These are phyloP conservation scores for Atta colombica DNA, from an alignment of 1,140 invertebrate genomes.

Conservation along the genomic window DNA sequence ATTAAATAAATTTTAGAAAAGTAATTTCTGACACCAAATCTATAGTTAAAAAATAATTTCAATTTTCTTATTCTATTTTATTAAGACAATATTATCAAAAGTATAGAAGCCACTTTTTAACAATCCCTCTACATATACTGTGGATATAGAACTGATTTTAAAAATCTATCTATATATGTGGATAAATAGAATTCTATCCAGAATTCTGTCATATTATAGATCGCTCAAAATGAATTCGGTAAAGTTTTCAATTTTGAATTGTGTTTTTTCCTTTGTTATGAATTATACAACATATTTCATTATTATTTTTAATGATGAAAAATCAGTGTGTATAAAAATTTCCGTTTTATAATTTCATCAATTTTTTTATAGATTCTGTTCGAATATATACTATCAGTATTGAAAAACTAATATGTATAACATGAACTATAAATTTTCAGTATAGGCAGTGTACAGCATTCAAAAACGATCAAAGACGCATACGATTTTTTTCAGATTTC, in stretches of 20 bases:
- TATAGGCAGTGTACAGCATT: too few relatives aligned
- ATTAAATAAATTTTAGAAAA: neutral
- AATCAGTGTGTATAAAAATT: neutral
- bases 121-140: neutral
- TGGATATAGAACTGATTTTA: neutral
- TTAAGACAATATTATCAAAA: neutral
- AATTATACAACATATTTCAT: neutral
- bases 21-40: neutral
- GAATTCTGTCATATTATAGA: neutral
- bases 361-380: too few relatives aligned
- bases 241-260: neutral
- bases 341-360: neutral
- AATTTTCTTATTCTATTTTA: constrained; percentile 18
- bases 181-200: neutral
- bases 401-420: too few relatives aligned
- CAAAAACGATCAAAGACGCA: too few relatives aligned
- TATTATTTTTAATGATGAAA: neutral
- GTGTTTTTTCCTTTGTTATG: neutral
- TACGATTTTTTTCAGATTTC: too few relatives aligned
- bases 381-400: too few relatives aligned
- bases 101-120: neutral
- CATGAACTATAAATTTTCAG: too few relatives aligned
- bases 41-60: neutral
- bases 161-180: neutral
- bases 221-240: neutral